A percentile compares a stretch with the other conserved stretches of the same genome.
phyloP scores from a whole-genome alignment of 2,888 invertebrate species.

The Drosophila robusta region DNA sequence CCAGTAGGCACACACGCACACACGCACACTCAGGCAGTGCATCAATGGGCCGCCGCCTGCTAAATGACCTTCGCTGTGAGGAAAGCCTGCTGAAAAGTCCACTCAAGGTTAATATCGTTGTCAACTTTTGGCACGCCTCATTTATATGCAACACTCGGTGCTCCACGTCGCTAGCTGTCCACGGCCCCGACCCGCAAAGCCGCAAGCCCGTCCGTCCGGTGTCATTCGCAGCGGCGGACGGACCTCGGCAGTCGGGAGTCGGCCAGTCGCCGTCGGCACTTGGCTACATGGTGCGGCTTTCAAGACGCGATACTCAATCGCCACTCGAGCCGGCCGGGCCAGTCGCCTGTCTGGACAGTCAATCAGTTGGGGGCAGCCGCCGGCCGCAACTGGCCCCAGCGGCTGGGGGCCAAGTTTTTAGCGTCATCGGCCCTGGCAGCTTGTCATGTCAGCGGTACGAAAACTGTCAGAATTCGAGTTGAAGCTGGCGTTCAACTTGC shows the following conservation, averaged over 20 bases:
- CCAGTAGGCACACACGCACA: neutral
- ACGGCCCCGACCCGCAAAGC: neutral
- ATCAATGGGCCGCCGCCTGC: neutral
- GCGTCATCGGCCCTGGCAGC: constrained; percentile 78
- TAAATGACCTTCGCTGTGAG: constrained; percentile 37
- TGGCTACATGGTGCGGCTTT: constrained; percentile 46
- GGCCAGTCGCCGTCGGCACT: constrained; percentile 60
- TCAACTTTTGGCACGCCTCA: constrained; percentile 74
- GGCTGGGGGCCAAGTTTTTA: constrained; percentile 65
- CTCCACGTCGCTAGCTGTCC: constrained; percentile 14
- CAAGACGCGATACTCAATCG: constrained; percentile 47
- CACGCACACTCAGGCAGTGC: neutral
- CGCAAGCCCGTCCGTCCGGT: neutral
- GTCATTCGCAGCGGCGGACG: no score
- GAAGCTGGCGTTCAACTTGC: constrained; percentile 45
- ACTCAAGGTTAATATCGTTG: constrained; percentile 80
- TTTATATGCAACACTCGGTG: constrained; percentile 69
- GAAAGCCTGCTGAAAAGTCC: constrained; percentile 28
- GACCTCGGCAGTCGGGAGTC: constrained; percentile 7
- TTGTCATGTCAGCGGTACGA: constrained; percentile 81
- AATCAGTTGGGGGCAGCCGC: constrained; percentile 56
- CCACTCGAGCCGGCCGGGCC: constrained; percentile 37
- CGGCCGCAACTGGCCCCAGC: constrained; percentile 11
- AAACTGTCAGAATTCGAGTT: constrained; percentile 82
- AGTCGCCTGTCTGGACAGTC: constrained; percentile 54